Conservation (phyloP, 2,888 invertebrate species). For the Tetropium fuscum region DNA sequence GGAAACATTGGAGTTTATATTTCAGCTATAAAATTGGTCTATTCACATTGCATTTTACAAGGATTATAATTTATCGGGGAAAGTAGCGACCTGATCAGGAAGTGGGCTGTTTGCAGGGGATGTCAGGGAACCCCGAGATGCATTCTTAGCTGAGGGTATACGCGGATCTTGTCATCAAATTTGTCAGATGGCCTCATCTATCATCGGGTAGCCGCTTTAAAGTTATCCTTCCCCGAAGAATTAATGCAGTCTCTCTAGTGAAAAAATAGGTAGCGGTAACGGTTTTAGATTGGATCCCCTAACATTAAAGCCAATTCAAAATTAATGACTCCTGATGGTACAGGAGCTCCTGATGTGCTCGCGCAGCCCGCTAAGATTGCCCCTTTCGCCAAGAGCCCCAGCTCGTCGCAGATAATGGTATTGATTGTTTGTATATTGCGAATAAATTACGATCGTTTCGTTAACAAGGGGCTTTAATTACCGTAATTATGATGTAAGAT, state of each 20-base stretch:
- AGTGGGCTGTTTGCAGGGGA: too few species aligned
- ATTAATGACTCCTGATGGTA: slow-evolving; percentile 36
- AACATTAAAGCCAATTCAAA: slow-evolving; percentile 42
- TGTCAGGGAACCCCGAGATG: too few species aligned
- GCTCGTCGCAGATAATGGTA: slow-evolving; percentile 18
- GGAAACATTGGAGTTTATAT: too few species aligned
- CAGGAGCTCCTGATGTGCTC: neutral
- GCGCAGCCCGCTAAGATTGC: neutral
- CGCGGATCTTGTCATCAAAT: slow-evolving; percentile 33
- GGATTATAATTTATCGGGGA: too few species aligned
- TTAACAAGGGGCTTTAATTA: slow-evolving; percentile 15
- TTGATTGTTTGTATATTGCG: slow-evolving; percentile 22
- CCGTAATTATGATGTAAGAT: slow-evolving; percentile 5
- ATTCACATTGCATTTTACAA: too few species aligned
- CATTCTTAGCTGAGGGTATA: slow-evolving; percentile 15
- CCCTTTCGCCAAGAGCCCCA: neutral
- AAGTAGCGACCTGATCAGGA: too few species aligned
- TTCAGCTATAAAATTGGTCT: too few species aligned
- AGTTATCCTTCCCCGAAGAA: slow-evolving; percentile 27
- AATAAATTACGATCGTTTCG: slow-evolving; percentile 18
- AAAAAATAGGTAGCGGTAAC: slow-evolving; percentile 39
- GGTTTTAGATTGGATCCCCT: slow-evolving; percentile 37
- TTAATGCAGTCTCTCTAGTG: slow-evolving; percentile 39
- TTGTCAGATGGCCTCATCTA: slow-evolving; percentile 35
- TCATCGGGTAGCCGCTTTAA: slow-evolving; percentile 27